A percentile compares a stretch with the other conserved stretches of the same genome.
Evolutionary conservation across 1,140 invertebrate genomes (phyloP).

Genomic region (Spodoptera litura): DNA sequence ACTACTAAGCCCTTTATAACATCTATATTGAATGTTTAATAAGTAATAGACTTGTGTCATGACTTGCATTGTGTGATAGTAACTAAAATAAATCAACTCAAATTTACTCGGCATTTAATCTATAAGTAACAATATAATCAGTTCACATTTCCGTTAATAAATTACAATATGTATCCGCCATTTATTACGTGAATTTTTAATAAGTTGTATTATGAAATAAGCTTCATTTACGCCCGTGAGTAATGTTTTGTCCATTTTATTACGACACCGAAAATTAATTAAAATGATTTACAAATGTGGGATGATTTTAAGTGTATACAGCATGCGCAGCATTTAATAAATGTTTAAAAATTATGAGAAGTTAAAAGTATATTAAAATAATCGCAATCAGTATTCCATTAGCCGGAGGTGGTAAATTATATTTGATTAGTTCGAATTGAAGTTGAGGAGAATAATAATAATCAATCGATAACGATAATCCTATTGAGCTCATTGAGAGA

Average conservation of each 20-base stretch:
- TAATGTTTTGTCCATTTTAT: neutral
- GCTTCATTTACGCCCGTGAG: neutral
- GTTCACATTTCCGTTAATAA: conserved; percentile 17
- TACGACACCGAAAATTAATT: neutral
- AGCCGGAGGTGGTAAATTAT: too few species aligned
- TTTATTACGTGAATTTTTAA: conserved; percentile 21
- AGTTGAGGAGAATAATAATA: too few species aligned
- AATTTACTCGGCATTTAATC: neutral
- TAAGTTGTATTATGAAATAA: neutral
- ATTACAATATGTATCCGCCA: neutral
- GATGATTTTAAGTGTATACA: neutral
- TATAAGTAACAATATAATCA: conserved; percentile 2
- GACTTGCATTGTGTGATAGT: too few species aligned
- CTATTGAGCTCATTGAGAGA: too few species aligned
- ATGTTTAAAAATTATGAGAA: neutral
- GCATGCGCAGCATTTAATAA: neutral
- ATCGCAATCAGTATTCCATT: too few species aligned
- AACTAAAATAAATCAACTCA: neutral
- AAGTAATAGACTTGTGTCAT: too few species aligned
- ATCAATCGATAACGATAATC: too few species aligned
- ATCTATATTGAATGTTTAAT: too few species aligned
- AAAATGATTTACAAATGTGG: too few species aligned
- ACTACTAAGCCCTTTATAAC: too few species aligned
- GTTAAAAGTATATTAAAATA: too few species aligned
- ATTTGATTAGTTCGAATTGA: too few species aligned